Evolutionary conservation across 1,140 invertebrate species (phyloP).

Genomic region (Meloidogyne hapla): DNA sequence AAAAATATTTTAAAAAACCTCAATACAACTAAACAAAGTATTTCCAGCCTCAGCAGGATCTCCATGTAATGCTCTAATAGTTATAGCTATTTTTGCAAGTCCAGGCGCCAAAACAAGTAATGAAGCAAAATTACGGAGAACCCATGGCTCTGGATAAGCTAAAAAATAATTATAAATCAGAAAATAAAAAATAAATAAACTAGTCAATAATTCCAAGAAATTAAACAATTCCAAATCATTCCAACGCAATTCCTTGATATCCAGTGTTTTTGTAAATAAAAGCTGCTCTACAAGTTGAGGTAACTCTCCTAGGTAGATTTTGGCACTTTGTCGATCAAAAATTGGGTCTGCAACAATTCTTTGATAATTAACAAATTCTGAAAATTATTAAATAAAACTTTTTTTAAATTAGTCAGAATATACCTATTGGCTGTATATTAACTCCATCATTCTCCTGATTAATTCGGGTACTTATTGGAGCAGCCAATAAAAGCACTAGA

Average conservation of each 20-base stretch:
- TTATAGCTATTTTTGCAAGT: constrained; percentile 30
- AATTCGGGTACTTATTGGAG: constrained; percentile 10
- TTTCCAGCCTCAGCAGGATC: constrained; percentile 24
- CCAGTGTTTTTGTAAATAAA: neutral
- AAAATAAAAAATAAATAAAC: constrained; percentile 26
- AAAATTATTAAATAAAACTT: constrained; percentile 10
- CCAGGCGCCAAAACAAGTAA: constrained; percentile 27
- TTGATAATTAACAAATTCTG: constrained; percentile 33
- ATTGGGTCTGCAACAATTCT: constrained; percentile 18
- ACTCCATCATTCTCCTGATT: neutral
- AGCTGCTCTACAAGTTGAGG: constrained; percentile 24
- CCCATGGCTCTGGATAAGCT: constrained; percentile 39
- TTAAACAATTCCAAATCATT: constrained; percentile 33
- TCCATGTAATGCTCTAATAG: constrained; percentile 20
- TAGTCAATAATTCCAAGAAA: constrained; percentile 32
- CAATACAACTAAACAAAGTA: constrained; percentile 35
- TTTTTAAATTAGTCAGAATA: neutral
- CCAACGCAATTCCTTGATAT: constrained; percentile 30
- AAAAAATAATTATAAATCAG: constrained; percentile 4
- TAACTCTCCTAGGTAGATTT: constrained; percentile 27
- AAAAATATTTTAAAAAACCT: constrained; percentile 8
- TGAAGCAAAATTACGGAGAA: constrained; percentile 37
- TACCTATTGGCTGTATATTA: neutral
- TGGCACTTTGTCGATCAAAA: constrained; percentile 18
- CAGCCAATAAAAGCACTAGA: constrained; percentile 27